Evolutionary conservation across 2,888 invertebrate species (phyloP), one percentile per base, ranked within the genome.

Genomic region (Lissocephala sabroskyi): DNA sequence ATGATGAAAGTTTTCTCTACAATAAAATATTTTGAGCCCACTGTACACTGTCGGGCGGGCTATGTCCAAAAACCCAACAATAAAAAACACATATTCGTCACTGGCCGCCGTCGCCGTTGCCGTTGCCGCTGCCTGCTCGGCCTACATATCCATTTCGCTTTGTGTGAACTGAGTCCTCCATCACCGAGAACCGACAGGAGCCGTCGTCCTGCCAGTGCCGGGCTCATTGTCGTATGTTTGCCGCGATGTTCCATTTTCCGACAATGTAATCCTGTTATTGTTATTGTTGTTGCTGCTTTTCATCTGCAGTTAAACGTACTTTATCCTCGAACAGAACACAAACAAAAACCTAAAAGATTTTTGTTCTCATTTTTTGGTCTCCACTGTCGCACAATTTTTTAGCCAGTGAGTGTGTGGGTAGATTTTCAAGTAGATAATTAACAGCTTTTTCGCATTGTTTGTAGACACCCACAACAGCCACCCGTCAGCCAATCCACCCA

Each of bases 21-120:
- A n/a, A n/a, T n/a, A n/a, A n/a, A n/a, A n/a, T n/a, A n/a, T n/a
- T n/a, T n/a, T n/a, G n/a, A n/a, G n/a, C n/a, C n/a, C n/a, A n/a
- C n/a, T n/a, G n/a, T n/a, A n/a, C 48, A 52, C 49, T 51, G 45
- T 49, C 23, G 7, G 3, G 4, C 23, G 23, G 23, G 23, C 7
- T 41, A 40, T 45, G 40, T 19, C 49, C 45, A 28, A 40, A 50
- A 49, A 35, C n/a, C n/a, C n/a, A n/a, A n/a, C n/a, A n/a, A n/a
- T n/a, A n/a, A 23, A 23, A 23, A 23, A 23, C 23, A 23, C 23
- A 23, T 23, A 23, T 23, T 23, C 23, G 7, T 23, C 23, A 23
- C 23, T 23, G 4, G 23, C 7, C 23, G 3, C 3, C 23, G 3
- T 23, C 4, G 3, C 23, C 3, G 23, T n/a, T n/a, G n/a, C n/a